Conservation (phyloP, 1,140 invertebrate genomes). For the Andrena cerasifolii region DNA sequence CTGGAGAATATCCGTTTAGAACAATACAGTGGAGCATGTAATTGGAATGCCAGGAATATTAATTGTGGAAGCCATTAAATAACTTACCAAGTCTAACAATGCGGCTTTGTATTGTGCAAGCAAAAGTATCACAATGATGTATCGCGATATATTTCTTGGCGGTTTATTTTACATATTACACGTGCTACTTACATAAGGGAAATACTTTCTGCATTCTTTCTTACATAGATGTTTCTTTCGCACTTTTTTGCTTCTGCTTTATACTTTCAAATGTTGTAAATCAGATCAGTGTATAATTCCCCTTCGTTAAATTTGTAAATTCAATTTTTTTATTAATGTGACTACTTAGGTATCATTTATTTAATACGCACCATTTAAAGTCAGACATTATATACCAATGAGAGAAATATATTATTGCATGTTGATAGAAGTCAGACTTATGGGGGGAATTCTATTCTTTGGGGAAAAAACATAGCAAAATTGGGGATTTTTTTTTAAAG, state of each 20-base stretch:
- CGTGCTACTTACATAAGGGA: not conserved
- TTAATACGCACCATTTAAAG: not conserved
- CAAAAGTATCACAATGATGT: slow-evolving; percentile 1
- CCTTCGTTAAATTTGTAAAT: not conserved
- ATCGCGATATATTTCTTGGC: not conserved
- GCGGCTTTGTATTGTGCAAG: not conserved
- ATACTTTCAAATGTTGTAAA: not conserved
- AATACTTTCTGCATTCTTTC: not conserved
- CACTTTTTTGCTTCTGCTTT: not conserved
- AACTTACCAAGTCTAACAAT: not conserved
- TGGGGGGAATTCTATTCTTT: too few species aligned
- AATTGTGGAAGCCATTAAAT: not conserved
- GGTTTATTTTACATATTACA: not conserved
- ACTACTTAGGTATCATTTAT: not conserved
- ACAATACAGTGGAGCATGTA: not conserved
- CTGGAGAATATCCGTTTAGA: not conserved
- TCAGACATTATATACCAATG: not conserved
- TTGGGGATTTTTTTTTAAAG: too few species aligned
- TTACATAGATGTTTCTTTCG: not conserved
- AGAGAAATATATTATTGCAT: not conserved
- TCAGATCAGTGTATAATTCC: not conserved
- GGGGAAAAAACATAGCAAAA: too few species aligned
- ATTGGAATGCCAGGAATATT: not conserved
- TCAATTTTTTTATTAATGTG: not conserved
- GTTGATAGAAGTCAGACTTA: not conserved